These are phyloP conservation scores for Huso huso DNA, from an alignment of 2,797 vertebrate genomes.

Conservation along the genomic window DNA sequence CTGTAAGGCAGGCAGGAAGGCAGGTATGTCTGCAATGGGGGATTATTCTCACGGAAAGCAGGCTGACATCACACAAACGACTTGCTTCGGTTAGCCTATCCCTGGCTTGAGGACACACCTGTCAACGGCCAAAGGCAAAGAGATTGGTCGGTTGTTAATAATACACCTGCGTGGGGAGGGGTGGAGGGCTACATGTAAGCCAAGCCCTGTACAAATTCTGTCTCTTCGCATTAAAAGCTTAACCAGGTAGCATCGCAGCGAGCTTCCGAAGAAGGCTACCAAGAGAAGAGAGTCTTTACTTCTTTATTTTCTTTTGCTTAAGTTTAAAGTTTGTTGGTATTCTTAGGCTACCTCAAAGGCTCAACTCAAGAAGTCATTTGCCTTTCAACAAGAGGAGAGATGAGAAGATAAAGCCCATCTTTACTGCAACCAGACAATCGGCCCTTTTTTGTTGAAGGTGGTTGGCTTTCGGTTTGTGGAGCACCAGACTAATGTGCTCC, in stretches of 20 bases:
- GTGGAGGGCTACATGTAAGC: conserved; percentile 65
- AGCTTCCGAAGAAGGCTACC: conserved; percentile 32
- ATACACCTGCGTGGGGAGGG: conserved; percentile 71
- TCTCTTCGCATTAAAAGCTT: conserved; percentile 79
- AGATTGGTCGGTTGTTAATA: conserved; percentile 56
- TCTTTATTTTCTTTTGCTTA: conserved; percentile 16
- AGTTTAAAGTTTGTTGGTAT: conserved; percentile 20
- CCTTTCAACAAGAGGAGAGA: conserved; percentile 52
- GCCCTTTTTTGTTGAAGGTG: conserved; percentile 48
- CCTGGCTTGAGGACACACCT: conserved; percentile 64
- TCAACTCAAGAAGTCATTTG: conserved; percentile 49
- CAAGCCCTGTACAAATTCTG: conserved; percentile 78
- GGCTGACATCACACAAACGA: conserved; percentile 28
- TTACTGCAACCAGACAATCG: conserved; percentile 46
- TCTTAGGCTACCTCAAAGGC: conserved; percentile 10
- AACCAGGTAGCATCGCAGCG: conserved; percentile 52
- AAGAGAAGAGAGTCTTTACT: conserved; percentile 24
- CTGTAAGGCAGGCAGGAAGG: conserved; percentile 10
- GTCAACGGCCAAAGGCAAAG: conserved; percentile 34
- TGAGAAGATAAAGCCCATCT: conserved; percentile 47
- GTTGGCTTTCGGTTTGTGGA: conserved; percentile 51
- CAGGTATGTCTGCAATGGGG: conserved; percentile 26
- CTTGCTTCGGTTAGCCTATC: conserved; percentile 47
- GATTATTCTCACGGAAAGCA: conserved; percentile 27
- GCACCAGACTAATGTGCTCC: conserved; percentile 53